Evolutionary conservation across 2,888 invertebrate species (phyloP).

Genomic region (Macrosoma leucophasiata): DNA sequence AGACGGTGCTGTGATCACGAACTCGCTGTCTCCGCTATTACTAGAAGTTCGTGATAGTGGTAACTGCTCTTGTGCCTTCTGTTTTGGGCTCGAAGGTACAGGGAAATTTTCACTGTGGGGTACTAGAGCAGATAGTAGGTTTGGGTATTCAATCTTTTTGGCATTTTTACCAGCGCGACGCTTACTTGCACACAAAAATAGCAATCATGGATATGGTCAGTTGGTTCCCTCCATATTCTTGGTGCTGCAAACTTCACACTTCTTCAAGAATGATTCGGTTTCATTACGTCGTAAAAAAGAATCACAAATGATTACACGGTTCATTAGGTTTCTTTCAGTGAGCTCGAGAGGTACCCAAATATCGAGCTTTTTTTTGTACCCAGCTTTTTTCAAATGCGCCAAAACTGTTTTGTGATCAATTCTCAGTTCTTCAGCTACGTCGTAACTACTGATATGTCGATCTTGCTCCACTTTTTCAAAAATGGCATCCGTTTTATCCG

Average conservation of each 20-base stretch:
- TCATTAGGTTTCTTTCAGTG: too few relatives aligned
- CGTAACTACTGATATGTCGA: too few relatives aligned
- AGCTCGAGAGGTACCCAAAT: too few relatives aligned
- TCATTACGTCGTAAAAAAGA: too few relatives aligned
- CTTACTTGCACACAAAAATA: constrained; percentile 8
- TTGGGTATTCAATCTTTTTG: constrained; percentile 12
- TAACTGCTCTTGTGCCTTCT: constrained; percentile 1
- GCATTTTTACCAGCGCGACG: constrained; percentile 13
- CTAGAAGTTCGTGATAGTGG: constrained; percentile 11
- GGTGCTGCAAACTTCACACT: constrained; percentile 18
- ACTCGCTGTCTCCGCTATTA: constrained; percentile 11
- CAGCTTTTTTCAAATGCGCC: too few relatives aligned
- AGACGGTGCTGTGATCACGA: constrained; percentile 2
- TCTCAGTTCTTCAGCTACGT: too few relatives aligned
- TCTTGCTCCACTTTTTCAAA: too few relatives aligned
- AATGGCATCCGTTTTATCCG: too few relatives aligned
- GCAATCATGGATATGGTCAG: constrained; percentile 8
- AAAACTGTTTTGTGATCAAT: too few relatives aligned
- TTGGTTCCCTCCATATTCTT: constrained; percentile 15
- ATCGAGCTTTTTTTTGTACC: too few relatives aligned
- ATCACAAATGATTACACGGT: too few relatives aligned
- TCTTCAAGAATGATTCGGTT: too few relatives aligned
- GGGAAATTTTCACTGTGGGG: constrained; percentile 12
- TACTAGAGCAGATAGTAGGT: constrained; percentile 14
- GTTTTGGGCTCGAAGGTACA: constrained; percentile 6